These are phyloP conservation scores for Characodon lateralis DNA, from an alignment of 2,797 vertebrate genomes.

Conservation along the genomic window DNA sequence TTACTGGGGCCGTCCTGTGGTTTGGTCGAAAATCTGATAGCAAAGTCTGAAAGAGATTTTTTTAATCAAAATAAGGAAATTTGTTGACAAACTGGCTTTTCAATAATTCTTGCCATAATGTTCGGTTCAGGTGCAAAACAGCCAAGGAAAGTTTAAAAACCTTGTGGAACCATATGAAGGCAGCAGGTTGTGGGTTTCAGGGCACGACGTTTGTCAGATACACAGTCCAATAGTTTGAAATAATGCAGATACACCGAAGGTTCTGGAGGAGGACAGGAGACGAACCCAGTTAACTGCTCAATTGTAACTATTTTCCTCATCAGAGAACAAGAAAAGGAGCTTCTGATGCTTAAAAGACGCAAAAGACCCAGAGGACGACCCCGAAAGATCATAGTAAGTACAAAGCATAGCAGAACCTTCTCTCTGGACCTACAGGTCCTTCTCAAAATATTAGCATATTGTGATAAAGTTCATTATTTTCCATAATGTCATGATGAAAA, in stretches of 20 bases:
- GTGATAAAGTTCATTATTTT: too few relatives aligned
- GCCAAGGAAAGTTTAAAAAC: too few relatives aligned
- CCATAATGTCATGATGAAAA: too few relatives aligned
- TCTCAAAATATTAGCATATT: too few relatives aligned
- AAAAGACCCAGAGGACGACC: conserved; percentile 93
- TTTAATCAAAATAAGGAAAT: neutral
- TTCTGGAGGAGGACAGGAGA: too few relatives aligned
- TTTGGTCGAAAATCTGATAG: neutral
- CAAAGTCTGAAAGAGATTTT: neutral
- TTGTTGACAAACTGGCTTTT: neutral
- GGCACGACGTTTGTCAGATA: too few relatives aligned
- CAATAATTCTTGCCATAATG: neutral
- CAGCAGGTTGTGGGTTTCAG: too few relatives aligned
- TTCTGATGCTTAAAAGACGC: conserved; percentile 89
- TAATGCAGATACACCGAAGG: too few relatives aligned
- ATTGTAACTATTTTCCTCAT: neutral
- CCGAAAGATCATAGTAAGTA: conserved; percentile 88
- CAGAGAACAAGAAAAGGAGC: conserved; percentile 94
- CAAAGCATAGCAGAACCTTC: neutral
- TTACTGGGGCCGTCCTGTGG: too few relatives aligned
- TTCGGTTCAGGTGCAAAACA: too few relatives aligned
- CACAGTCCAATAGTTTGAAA: too few relatives aligned
- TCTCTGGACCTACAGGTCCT: rapidly evolving
- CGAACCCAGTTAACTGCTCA: neutral
- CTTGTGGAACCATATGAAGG: too few relatives aligned